These are phyloP conservation scores for Steatornis caripensis DNA, from an alignment of 2,113 vertebrate species.

Conservation along the genomic window DNA sequence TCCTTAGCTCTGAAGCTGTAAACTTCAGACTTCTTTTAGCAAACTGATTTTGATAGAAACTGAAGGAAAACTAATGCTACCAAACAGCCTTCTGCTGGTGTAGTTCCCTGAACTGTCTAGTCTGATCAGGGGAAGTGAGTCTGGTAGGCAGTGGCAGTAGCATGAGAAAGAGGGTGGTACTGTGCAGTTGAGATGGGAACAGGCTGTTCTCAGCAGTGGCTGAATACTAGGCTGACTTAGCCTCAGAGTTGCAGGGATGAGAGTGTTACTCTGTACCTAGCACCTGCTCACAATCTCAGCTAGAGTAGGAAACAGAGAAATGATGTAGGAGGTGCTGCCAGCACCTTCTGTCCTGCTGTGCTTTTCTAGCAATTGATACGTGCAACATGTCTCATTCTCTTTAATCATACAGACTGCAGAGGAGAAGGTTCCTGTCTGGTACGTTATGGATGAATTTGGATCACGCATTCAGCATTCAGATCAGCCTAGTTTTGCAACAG, in stretches of 20 bases:
- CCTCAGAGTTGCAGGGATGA: background rate
- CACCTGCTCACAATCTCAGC: background rate
- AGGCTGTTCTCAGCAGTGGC: background rate
- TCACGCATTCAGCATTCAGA: constrained; percentile 88
- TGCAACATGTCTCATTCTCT: background rate
- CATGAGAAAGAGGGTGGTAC: background rate
- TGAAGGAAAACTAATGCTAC: background rate
- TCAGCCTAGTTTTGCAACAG: constrained; percentile 82
- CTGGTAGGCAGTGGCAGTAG: background rate
- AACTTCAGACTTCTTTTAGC: too few species aligned
- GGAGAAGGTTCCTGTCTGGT: constrained; percentile 93
- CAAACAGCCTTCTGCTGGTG: background rate
- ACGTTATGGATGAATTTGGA: constrained; percentile 97
- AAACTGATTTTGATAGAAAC: background rate
- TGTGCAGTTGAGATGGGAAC: background rate
- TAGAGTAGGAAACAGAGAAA: background rate
- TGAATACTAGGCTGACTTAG: background rate
- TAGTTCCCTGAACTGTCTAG: background rate
- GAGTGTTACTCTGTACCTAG: background rate
- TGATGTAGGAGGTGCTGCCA: background rate
- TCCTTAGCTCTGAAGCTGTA: too few species aligned
- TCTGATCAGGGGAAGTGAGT: background rate
- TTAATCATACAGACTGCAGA: constrained; percentile 68
- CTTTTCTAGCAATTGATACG: background rate
- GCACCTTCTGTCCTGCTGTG: background rate